Evolutionary conservation across 2,113 vertebrate species (phyloP), one percentile per base, ranked within the genome.

Genomic region (Dasyornis broadbenti): DNA sequence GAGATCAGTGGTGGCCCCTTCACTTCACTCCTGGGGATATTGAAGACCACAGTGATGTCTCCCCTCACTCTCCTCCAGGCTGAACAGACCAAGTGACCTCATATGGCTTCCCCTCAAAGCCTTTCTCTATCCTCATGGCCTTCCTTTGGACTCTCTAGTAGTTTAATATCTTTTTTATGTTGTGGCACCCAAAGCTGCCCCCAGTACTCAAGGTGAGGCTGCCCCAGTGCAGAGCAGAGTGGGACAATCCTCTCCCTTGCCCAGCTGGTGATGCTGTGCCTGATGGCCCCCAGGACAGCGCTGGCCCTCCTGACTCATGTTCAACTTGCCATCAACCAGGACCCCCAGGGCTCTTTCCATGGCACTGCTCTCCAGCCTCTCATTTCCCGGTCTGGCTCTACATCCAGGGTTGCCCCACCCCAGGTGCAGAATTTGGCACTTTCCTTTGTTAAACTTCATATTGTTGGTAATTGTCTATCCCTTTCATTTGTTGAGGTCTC

Each of bases 61-160:
- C 18, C 18, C 22, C 27, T 73, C 69, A 64, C 39, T 33, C 33
- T 63, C 3, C 21, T 61, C 27, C 33, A 22, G 21, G 57, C 57
- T 28, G 57, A 14, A 45, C 18, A 45, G 17, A 72, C 8, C 27
- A 54, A 63, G 33, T 27, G 27, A 30, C 21, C 33, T 50, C 20
- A 9, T 11, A 3, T 0, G 7, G 9, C 65, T 71, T 39, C 31
- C 7, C 9, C 24, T 52, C 37, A 11, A 20, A 5, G 12, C 5
- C 10, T 13, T 35, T 52, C 20, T 40, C 7, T 15, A 42, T 19
- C 30, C 15, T 30, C 37, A 18, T 18, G 31, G 23, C 14, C 17
- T 17, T 69, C 17, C 42, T 49, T 15, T 49, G 78, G 40, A 35
- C 15, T 10, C 15, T 42, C 52, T 19, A 8, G 3, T 28, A 21